Base-by-base conservation (phyloP, 2,888 invertebrate species). In the Zaprionus obscuricornis region DNA sequence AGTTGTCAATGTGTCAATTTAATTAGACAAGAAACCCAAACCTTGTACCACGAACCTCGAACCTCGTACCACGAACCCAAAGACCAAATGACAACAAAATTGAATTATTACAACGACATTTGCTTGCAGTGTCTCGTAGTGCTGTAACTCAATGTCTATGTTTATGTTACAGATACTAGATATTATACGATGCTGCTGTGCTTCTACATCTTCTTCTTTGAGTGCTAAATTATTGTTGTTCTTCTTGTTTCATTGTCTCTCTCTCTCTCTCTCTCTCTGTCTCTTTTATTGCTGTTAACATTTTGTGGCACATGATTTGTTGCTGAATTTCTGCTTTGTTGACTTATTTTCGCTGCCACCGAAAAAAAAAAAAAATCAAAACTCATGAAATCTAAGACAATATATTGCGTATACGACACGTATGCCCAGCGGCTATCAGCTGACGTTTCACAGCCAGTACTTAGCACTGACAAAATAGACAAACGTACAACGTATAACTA, bases 1-100 rank as follows among this genome's bases (percentile, higher is more conserved):
- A 74, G 74, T 76, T 86, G 86, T 86, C 79, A 84, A 83, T 87
- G 85, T 88, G 87, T 86, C 87, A 86, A 86, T 86, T 88, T 87
- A 87, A 87, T 87, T 86, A 85, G 81, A 87, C 87, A 87, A 83
- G 74, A 67, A 73, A 71, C 74, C 74, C 75, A 65, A 39, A 66
- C 66, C 34, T n/a, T n/a, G n/a, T n/a, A n/a, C n/a, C n/a, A n/a
- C n/a, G n/a, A n/a, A n/a, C n/a, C n/a, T n/a, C n/a, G n/a, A n/a
- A n/a, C n/a, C n/a, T n/a, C n/a, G n/a, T n/a, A n/a, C n/a, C n/a
- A n/a, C n/a, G n/a, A n/a, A n/a, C n/a, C n/a, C n/a, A n/a, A n/a
- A n/a, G n/a, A 34, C 37, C 52, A 62, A n/a, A 70, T 73, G 87
- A 74, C 81, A 82, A 68, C 69, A 73, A 86, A n/a, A 87, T 87